Conservation (phyloP, 2,113 vertebrate species). For the Kobus ellipsiprymnus region DNA sequence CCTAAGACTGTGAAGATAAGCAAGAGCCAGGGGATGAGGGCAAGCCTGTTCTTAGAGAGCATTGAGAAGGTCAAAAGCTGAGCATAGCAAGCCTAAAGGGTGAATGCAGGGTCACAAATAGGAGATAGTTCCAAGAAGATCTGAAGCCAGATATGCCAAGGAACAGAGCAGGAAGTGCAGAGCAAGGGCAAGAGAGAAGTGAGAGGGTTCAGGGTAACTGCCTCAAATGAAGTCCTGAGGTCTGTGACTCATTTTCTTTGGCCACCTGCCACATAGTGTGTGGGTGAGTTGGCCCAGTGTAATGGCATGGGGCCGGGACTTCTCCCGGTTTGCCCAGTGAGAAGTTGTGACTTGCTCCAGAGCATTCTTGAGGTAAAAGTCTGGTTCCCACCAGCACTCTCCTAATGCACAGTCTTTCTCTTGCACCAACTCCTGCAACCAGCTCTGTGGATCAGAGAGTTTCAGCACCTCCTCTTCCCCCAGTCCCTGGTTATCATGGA, state of each 20-base stretch:
- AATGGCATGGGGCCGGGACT: not conserved
- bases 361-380: slow-evolving; percentile 12
- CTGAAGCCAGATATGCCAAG: not conserved
- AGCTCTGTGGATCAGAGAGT: not conserved
- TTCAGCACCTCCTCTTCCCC: not conserved
- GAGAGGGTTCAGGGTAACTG: not conserved
- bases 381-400: not conserved
- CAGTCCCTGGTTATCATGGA: not conserved
- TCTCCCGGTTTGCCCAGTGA: not conserved
- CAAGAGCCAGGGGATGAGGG: not conserved
- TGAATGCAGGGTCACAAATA: not conserved
- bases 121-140: not conserved
- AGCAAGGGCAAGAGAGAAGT: not conserved
- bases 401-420: not conserved
- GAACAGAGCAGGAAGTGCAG: slow-evolving; percentile 5
- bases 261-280: not conserved
- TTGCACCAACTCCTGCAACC: slow-evolving; percentile 6
- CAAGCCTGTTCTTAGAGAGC: not conserved
- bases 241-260: slow-evolving; percentile 9
- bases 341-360: slow-evolving; percentile 11
- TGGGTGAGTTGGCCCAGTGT: not conserved
- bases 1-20: not conserved
- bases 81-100: not conserved
- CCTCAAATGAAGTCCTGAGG: slow-evolving; percentile 2
- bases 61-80: not conserved